Base-by-base conservation (phyloP, 2,113 vertebrate genomes). In the Coryphaenoides rupestris region DNA sequence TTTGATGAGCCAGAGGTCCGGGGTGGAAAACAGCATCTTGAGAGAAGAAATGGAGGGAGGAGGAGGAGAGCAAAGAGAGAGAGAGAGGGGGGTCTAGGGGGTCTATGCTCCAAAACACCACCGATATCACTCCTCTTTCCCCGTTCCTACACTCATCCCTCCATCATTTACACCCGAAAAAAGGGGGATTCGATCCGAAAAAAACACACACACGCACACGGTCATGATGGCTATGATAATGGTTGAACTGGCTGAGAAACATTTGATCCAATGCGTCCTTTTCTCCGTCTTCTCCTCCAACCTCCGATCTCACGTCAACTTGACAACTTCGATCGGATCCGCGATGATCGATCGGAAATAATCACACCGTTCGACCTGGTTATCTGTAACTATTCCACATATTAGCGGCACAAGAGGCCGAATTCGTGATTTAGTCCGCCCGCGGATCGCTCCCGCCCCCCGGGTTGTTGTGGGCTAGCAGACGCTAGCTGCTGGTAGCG, bases 11-110 rank as follows among this genome's bases (percentile, higher is more conserved):
- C 84, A 88, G 87, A 87, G 88, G 80, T 85, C 82, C 84, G 78
- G 85, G 88, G 82, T 86, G 86, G 81, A 89, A 91, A 87, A 90
- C 79, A 88, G 88, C 89, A 90, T 89, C 90, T 91, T 90, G 79
- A 40, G 84, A 87, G 86, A 84, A 87, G 90, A 87, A 89, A 90
- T 86, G 88, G 90, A 89, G 90, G 87, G 89, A 88, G 21, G 10
- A 55, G 21, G 21, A 87, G 80, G 82, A 87, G 84, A 88, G 86
- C 87, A 86, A 88, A 83, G 84, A 86, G 73, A 87, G 19, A 21
- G 4, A 55, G 13, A 13, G 87, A 79, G 82, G 88, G 84, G 89
- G 86, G 88, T 86, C 88, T 83, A 84, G 86, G 73, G 80, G 87
- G 89, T 85, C 16, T 17, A 17, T 17, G 17, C 16, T 50, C 47